Conservation (phyloP, 1,140 invertebrate genomes). For the Agrypnia vestita region DNA sequence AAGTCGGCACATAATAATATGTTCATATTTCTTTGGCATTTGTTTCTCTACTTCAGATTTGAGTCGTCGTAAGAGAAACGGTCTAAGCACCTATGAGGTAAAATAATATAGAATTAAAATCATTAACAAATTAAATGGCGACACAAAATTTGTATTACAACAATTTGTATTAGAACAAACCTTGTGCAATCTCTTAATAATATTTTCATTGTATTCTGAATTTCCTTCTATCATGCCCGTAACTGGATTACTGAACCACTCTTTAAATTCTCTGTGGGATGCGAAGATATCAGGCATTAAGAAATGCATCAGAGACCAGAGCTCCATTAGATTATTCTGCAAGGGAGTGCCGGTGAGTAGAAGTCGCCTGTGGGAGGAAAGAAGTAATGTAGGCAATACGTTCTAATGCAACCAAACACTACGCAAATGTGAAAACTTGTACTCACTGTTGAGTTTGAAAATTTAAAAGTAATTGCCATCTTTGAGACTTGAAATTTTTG, state of each 20-base stretch:
- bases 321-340: slow-evolving; percentile 99
- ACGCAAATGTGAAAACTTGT: slow-evolving; percentile 12
- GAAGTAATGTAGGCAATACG: neutral
- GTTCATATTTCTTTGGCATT: slow-evolving; percentile 99
- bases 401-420: neutral
- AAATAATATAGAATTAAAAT: neutral
- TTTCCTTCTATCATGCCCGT: slow-evolving; percentile 99
- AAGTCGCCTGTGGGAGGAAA: slow-evolving; percentile 78
- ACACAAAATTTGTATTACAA: neutral
- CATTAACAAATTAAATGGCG: neutral
- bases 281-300: slow-evolving; percentile 99
- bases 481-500: slow-evolving; percentile 99
- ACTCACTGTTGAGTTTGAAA: slow-evolving; percentile 93
- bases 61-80: slow-evolving; percentile 95
- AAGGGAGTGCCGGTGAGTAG: slow-evolving; percentile 98
- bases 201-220: slow-evolving; percentile 93
- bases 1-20: slow-evolving; percentile 95
- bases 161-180: slow-evolving; percentile 63
- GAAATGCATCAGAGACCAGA: slow-evolving; percentile 99
- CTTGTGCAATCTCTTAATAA: slow-evolving; percentile 97
- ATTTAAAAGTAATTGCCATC: slow-evolving; percentile 98
- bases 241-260: slow-evolving; percentile 99
- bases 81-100: slow-evolving; percentile 87
- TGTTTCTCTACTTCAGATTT: slow-evolving; percentile 99
- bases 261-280: slow-evolving; percentile 97